Conservation (phyloP, 1,140 invertebrate species). For the Orius insidiosus region DNA sequence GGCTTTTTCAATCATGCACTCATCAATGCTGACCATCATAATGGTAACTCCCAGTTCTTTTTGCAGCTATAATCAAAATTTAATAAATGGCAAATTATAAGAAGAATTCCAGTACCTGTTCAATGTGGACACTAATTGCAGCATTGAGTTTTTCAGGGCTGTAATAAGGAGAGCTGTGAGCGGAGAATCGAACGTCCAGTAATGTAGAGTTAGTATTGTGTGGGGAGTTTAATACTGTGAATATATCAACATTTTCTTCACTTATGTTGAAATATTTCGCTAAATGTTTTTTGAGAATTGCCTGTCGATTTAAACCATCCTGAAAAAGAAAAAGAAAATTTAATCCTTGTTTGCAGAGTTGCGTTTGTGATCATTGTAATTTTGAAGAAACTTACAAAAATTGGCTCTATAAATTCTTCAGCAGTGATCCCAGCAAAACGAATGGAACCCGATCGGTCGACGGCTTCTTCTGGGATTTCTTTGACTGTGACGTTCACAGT, state of each 20-base stretch:
- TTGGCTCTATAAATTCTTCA: slow-evolving; percentile 62
- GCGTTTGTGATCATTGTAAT: no score
- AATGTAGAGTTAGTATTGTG: slow-evolving; percentile 37
- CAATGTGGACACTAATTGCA: slow-evolving; percentile 44
- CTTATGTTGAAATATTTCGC: slow-evolving; percentile 57
- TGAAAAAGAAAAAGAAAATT: no score
- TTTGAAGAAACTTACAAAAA: slow-evolving; percentile 21
- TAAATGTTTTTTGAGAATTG: slow-evolving; percentile 46
- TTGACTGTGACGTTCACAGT: slow-evolving; percentile 69
- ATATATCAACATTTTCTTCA: slow-evolving; percentile 73
- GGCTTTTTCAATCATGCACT: slow-evolving; percentile 59
- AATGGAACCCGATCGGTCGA: slow-evolving; percentile 76
- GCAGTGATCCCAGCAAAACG: slow-evolving; percentile 61
- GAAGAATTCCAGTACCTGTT: slow-evolving; percentile 31
- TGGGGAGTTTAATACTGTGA: slow-evolving; percentile 62
- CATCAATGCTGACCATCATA: slow-evolving; percentile 71
- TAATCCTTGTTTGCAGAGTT: no score
- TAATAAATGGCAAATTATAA: slow-evolving; percentile 8
- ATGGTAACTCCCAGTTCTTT: slow-evolving; percentile 50
- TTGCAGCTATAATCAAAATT: slow-evolving; percentile 34
- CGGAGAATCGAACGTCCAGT: slow-evolving; percentile 74
- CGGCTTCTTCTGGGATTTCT: slow-evolving; percentile 73
- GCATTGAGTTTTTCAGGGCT: slow-evolving; percentile 69
- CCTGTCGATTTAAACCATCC: slow-evolving; percentile 51
- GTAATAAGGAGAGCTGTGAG: slow-evolving; percentile 83